These are phyloP conservation scores for Ditula angustiorana DNA, from an alignment of 2,888 invertebrate species.

Conservation along the genomic window DNA sequence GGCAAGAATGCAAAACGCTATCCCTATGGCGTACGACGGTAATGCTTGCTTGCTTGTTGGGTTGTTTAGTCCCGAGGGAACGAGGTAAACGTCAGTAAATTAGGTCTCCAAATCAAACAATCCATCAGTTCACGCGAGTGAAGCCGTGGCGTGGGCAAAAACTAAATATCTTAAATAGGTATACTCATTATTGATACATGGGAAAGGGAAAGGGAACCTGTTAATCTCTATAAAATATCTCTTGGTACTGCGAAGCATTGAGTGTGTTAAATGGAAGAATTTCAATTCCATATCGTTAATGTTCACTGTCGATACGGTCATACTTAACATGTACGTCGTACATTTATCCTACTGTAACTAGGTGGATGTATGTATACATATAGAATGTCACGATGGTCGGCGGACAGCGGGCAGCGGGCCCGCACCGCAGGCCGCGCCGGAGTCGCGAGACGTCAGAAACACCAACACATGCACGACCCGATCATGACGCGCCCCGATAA, in stretches of 20 bases:
- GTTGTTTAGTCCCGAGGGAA: too few species aligned
- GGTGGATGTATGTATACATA: not conserved
- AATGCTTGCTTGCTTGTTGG: too few species aligned
- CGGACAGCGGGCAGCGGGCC: too few species aligned
- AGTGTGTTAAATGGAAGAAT: not conserved
- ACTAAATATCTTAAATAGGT: too few species aligned
- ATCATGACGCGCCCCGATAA: slow-evolving; percentile 49
- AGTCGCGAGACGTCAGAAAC: not conserved
- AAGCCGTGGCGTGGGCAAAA: too few species aligned
- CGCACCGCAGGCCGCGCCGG: slow-evolving; percentile 5
- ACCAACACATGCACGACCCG: slow-evolving; percentile 15
- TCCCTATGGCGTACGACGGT: too few species aligned
- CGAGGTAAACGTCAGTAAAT: too few species aligned
- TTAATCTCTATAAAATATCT: not conserved
- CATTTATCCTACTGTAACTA: too few species aligned
- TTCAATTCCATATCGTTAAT: not conserved
- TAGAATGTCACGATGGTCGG: not conserved
- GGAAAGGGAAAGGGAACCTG: not conserved
- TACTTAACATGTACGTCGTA: too few species aligned
- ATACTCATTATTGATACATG: too few species aligned
- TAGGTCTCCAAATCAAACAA: too few species aligned
- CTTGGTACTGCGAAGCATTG: not conserved
- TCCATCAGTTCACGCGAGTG: slow-evolving; percentile 20
- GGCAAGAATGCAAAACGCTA: too few species aligned
- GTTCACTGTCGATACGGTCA: not conserved